Conservation (phyloP, 2,888 invertebrate species). For the Drosophila monieri region DNA sequence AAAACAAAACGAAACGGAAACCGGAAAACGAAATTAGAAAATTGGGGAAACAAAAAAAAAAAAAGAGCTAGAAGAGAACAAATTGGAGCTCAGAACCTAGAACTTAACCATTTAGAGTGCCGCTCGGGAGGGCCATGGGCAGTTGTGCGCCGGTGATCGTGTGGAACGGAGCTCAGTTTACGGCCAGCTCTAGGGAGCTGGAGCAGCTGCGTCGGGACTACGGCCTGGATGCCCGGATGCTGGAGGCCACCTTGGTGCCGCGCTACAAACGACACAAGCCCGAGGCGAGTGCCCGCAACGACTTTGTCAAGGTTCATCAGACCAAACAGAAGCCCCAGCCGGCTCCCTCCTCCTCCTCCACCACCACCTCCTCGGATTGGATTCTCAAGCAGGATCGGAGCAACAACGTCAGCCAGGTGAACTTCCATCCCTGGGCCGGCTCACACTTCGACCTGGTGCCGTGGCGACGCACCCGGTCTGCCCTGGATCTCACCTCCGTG, state of each 20-base stretch:
- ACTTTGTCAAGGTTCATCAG: conserved; percentile 47
- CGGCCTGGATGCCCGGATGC: conserved; percentile 78
- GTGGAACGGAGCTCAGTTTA: conserved; percentile 81
- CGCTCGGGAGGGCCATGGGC: conserved; percentile 20
- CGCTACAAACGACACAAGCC: conserved; percentile 73
- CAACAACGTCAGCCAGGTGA: conserved; percentile 66
- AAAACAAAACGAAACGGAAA: conserved; percentile 52
- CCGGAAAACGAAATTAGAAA: conserved; percentile 68
- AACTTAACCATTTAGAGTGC: conserved; percentile 5
- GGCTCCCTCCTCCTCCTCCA: not conserved
- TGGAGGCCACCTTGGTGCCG: conserved; percentile 78
- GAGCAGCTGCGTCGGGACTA: conserved; percentile 77
- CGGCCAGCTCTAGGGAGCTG: conserved; percentile 77
- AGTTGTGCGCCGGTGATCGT: conserved; percentile 69
- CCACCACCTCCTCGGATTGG: conserved; percentile 73
- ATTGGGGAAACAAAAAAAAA: conserved; percentile 20
- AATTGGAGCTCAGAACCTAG: not conserved
- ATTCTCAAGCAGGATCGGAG: conserved; percentile 76
- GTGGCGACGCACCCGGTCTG: conserved; percentile 81
- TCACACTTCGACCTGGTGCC: conserved; percentile 83
- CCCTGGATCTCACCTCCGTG: conserved; percentile 71
- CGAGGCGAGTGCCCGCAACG: conserved; percentile 76
- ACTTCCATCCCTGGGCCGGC: conserved; percentile 82
- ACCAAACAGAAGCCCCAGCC: not conserved
- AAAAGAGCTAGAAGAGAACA: conserved; percentile 6